Base-by-base conservation (phyloP, 2,888 invertebrate genomes). In the Xestobium rufovillosum region DNA sequence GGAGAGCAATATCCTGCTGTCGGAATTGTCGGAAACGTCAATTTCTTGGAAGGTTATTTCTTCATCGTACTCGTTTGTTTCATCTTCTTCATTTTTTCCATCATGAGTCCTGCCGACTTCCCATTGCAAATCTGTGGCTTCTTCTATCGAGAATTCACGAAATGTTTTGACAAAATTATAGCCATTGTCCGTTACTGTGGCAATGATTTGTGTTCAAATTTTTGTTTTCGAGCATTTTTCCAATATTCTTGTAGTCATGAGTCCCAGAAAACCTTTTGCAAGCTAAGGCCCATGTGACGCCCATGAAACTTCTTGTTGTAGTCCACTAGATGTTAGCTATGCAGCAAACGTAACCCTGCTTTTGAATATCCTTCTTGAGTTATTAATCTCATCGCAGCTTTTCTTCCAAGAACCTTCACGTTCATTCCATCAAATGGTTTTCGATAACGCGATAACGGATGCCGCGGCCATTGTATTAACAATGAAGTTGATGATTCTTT, bases 151-250 rank as follows among this genome's bases (percentile, higher is more conserved):
- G 15, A 45, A 45, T 40, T 41, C 41, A 17, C 30, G 15, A 19
- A 41, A 45, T 1, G 45, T 32, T 31, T 45, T 45, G 3, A 45
- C 41, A 23, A 45, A 43, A 30, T 45, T 43, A 1, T 31, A 19
- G 23, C 23, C 23, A 19, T 19, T 19, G 28, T 42, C 44, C 4
- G 44, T 42, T 14, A 42, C 32, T 4, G 44, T 42, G 1, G 31
- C 42, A 11, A 34, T 14, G 13, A 42, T 17, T 38, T 45, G 25
- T 13, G 10, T 34, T 31, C 8, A 14, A 17, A 31, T 43, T 15
- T 14, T 41, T 41, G 4, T 45, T 17, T 29, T 45, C 34, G 11
- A 45, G 27, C 28, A 41, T 39, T 42, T 42, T 39, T 32, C 23
- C 39, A 11, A 45, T 42, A 9, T 36, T 32, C 2, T 45, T 30